Conservation (phyloP, 2,113 vertebrate genomes). For the Perognathus longimembris region DNA sequence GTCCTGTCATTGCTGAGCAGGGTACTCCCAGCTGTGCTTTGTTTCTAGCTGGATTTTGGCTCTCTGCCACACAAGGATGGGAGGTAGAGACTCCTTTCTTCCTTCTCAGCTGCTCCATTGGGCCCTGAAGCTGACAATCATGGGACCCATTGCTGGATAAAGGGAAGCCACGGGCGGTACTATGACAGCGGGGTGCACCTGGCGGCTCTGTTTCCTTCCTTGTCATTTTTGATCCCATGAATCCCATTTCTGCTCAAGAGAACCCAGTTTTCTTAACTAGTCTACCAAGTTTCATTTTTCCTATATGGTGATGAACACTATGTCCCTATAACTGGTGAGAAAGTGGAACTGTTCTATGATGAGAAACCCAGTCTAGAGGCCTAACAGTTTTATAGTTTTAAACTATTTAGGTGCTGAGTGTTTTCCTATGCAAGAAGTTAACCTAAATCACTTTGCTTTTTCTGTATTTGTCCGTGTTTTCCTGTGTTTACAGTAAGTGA, state of each 20-base stretch:
- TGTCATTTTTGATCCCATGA: not conserved
- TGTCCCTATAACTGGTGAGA: constrained; percentile 2
- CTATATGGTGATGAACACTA: too few species aligned
- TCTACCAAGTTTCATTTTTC: not conserved
- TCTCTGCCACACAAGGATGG: not conserved
- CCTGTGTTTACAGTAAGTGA: not conserved
- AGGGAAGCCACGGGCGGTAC: not conserved
- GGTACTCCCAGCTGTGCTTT: not conserved
- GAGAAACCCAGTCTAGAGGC: not conserved
- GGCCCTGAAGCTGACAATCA: not conserved
- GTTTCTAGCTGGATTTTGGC: too few species aligned
- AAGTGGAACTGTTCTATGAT: not conserved
- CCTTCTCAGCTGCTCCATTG: not conserved
- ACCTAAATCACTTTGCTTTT: not conserved
- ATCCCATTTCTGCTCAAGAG: not conserved
- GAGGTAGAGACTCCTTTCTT: not conserved
- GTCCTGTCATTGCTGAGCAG: rapidly evolving
- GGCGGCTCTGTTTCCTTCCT: not conserved
- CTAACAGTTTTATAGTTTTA: not conserved
- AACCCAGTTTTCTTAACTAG: not conserved
- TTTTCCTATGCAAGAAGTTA: not conserved
- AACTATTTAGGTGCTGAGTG: not conserved
- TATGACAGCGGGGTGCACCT: not conserved
- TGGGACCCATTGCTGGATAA: too few species aligned
- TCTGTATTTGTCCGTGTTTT: not conserved